Evolutionary conservation across 2,888 invertebrate genomes (phyloP).

Genomic region (Drosophila demipolita): DNA sequence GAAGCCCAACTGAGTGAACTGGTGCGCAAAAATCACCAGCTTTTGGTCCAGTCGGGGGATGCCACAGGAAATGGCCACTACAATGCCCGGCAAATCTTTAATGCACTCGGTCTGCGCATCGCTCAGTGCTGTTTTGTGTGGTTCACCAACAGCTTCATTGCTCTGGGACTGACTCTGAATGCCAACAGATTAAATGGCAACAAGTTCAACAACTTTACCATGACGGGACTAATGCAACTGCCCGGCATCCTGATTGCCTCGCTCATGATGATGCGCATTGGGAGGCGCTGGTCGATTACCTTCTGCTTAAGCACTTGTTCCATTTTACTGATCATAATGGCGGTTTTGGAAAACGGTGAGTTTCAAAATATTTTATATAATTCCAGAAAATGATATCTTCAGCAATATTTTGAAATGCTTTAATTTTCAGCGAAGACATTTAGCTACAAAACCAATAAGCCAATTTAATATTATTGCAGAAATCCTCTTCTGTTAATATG

Average conservation of each 20-base stretch:
- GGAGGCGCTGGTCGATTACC: constrained; percentile 88
- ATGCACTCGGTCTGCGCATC: constrained; percentile 69
- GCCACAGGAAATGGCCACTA: constrained; percentile 47
- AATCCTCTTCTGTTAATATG: too few relatives aligned
- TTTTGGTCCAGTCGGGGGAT: constrained; percentile 35
- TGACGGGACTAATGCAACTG: constrained; percentile 87
- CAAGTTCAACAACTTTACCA: constrained; percentile 90
- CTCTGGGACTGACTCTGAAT: constrained; percentile 91
- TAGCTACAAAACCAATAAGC: background rate
- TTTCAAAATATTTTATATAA: background rate
- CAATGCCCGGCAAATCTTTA: constrained; percentile 57
- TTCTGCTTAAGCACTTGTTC: constrained; percentile 87
- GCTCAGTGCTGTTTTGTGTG: constrained; percentile 90
- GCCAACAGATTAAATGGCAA: constrained; percentile 90
- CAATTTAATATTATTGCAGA: background rate
- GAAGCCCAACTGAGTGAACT: constrained; percentile 61
- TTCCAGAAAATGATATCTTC: background rate
- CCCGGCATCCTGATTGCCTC: constrained; percentile 89
- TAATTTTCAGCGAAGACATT: background rate
- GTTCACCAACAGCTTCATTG: constrained; percentile 91
- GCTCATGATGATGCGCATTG: constrained; percentile 87
- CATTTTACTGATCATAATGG: constrained; percentile 71
- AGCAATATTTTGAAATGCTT: background rate
- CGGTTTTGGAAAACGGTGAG: constrained; percentile 47
- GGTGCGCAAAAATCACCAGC: constrained; percentile 55